A percentile compares a stretch with the other conserved stretches of the same genome.
These are phyloP conservation scores for Dasysyrphus albostriatus DNA, from an alignment of 2,888 invertebrate genomes.

Conservation along the genomic window DNA sequence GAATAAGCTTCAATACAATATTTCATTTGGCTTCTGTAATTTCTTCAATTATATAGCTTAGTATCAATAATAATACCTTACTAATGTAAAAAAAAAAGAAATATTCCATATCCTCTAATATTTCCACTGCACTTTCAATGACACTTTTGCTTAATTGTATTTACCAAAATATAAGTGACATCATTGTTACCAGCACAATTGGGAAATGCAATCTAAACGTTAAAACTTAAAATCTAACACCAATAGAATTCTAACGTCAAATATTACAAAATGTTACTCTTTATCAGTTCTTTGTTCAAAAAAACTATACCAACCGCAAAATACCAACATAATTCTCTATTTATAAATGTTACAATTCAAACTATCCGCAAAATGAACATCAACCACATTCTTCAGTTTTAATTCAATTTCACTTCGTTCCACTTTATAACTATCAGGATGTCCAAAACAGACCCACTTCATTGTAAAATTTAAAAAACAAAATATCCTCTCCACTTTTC, in stretches of 20 bases:
- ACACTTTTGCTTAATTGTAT: no score
- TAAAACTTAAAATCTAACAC: no score
- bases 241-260: not conserved
- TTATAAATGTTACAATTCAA: not conserved
- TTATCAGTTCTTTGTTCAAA: conserved; percentile 5
- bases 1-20: no score
- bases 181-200: no score
- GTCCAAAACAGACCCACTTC: conserved; percentile 44
- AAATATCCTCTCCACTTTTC: not conserved
- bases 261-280: conserved; percentile 8
- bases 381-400: conserved; percentile 37
- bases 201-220: no score
- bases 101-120: no score
- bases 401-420: conserved; percentile 43
- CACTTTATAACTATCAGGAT: conserved; percentile 18
- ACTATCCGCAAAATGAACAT: conserved; percentile 30
- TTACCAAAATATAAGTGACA: no score
- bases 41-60: no score
- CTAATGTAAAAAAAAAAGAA: no score
- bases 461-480: not conserved
- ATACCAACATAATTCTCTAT: not conserved
- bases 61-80: no score
- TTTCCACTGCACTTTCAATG: no score
- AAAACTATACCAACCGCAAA: conserved; percentile 1
- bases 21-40: no score